These are phyloP conservation scores for Anas platyrhynchos DNA, from an alignment of 2,113 vertebrate genomes.

Conservation along the genomic window DNA sequence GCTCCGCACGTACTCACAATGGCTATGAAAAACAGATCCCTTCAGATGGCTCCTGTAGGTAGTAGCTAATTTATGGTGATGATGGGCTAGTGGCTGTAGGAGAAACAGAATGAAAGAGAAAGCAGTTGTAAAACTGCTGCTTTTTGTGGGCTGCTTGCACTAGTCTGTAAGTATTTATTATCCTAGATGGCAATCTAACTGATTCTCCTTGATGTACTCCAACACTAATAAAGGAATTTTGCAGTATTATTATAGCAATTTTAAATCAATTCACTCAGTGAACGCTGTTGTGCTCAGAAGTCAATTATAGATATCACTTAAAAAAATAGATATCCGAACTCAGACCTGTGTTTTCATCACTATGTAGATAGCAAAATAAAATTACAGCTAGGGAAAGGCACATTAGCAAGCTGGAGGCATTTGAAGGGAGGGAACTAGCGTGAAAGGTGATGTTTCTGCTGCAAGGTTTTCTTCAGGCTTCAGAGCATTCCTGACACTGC, in stretches of 20 bases:
- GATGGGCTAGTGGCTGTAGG: not conserved
- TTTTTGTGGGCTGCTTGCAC: constrained; percentile 33
- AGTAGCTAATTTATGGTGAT: constrained; percentile 17
- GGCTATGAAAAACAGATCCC: not conserved
- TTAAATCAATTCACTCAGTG: constrained; percentile 44
- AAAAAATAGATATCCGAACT: not conserved
- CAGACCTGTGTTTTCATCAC: not conserved
- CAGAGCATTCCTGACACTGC: not conserved
- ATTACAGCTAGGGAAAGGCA: not conserved
- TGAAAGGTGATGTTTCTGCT: not conserved
- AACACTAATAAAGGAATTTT: constrained; percentile 60
- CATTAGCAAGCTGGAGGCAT: not conserved
- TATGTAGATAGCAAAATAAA: constrained; percentile 27
- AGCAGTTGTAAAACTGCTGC: constrained; percentile 34
- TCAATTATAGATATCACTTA: constrained; percentile 48
- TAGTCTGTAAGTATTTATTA: constrained; percentile 60
- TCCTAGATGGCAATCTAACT: constrained; percentile 56
- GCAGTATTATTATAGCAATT: constrained; percentile 62
- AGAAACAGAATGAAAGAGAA: constrained; percentile 16
- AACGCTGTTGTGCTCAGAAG: not conserved
- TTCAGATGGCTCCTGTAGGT: constrained; percentile 5
- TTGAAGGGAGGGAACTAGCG: not conserved
- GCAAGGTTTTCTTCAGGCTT: constrained; percentile 33
- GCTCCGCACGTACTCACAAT: not conserved
- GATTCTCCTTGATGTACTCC: constrained; percentile 49